These are phyloP conservation scores for Pipistrellus nathusii DNA, from an alignment of 2,797 vertebrate genomes.

Conservation along the genomic window DNA sequence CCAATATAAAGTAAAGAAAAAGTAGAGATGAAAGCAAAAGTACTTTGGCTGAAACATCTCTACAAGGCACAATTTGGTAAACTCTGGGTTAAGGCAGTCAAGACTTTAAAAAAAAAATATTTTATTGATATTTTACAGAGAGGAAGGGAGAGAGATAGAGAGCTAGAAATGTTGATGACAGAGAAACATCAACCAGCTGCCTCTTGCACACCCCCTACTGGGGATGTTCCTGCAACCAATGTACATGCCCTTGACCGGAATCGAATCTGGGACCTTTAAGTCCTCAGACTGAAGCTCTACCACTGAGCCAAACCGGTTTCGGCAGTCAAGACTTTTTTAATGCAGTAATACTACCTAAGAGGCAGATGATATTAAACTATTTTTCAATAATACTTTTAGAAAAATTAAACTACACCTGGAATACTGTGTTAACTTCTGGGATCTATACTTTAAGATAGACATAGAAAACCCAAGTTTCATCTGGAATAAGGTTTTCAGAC, in stretches of 20 bases:
- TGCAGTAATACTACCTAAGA: neutral
- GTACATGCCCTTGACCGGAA: no score
- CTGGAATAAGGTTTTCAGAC: neutral
- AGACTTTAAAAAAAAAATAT: neutral
- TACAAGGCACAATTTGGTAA: slow-evolving; percentile 10
- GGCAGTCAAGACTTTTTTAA: neutral
- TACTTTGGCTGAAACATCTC: slow-evolving; percentile 5
- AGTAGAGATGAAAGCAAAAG: neutral
- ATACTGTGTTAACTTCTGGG: neutral
- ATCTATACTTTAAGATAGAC: neutral
- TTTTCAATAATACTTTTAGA: slow-evolving; percentile 2
- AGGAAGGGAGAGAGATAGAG: no score
- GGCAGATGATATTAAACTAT: neutral
- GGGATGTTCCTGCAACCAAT: no score
- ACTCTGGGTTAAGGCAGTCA: neutral
- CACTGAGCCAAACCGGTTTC: no score
- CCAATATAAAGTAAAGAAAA: neutral
- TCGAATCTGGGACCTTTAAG: no score
- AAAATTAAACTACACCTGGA: neutral
- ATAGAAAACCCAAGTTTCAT: slow-evolving; percentile 7
- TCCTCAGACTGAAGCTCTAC: no score
- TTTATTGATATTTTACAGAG: no score
- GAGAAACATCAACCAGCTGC: no score
- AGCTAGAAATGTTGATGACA: no score
- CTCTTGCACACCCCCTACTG: no score